Base-by-base conservation (phyloP, 2,797 vertebrate species). In the Melanotaenia trifasciata region DNA sequence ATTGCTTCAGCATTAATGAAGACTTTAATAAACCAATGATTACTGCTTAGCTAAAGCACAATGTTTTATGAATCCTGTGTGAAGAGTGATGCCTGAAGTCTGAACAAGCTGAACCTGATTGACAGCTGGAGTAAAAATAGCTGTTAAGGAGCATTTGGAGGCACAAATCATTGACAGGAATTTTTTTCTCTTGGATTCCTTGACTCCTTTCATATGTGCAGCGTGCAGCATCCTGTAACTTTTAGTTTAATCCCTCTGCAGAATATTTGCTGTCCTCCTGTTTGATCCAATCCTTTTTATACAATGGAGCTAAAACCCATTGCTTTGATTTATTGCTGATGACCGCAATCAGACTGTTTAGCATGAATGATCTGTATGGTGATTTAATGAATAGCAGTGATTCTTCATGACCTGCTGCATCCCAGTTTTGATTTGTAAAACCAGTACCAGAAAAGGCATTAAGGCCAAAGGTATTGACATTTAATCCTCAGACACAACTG, bases 401-500 rank as follows among this genome's bases (percentile, higher is more conserved):
- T 66, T 83, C 76, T 72, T 28, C 26, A 45, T 64, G 73, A 82
- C 30, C 18, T 38, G 45, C 73, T 73, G 32, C 68, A 13, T 76
- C 83, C 40, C 59, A 63, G 33, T 72, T 80, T 88, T 75, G 82
- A 82, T 83, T 69, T 51, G 53, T 74, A 79, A 71, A 70, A 67
- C 72, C 76, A 82, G 43, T 5, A 56, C 28, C 38, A 72, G 60
- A 64, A 72, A n/a, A 73, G 53, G 62, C 40, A 51, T 80, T 72
- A 51, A 50, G 45, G 84, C 89, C 83, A 93, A 92, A 92, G 73
- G 75, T 85, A 90, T 91, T 91, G 92, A 56, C 84, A 85, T 60
- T 71, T 86, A 90, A 92, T 93, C 92, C 93, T 84, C 84, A 84
- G 92, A 93, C 85, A 78, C 87, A 86, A 91, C 87, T 84, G 74